Evolutionary conservation across 2,888 invertebrate genomes (phyloP).

Genomic region (Agonum fuliginosum): DNA sequence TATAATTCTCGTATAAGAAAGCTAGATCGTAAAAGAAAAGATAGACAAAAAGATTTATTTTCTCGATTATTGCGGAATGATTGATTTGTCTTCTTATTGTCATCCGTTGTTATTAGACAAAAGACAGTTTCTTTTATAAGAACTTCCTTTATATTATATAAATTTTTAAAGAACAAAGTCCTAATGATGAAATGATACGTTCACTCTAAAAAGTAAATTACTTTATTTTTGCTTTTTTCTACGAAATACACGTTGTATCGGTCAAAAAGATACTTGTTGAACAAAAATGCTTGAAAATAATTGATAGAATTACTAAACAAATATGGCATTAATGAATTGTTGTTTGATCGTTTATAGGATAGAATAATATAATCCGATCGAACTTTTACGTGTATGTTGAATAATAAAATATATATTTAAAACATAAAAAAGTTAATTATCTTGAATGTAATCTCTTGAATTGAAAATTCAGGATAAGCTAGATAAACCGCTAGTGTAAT

Average conservation of each 20-base stretch:
- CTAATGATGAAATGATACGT: no score
- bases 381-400: neutral
- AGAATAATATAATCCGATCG: no score
- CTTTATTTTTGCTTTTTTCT: no score
- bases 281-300: no score
- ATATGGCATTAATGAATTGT: no score
- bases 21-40: slow-evolving; percentile 1
- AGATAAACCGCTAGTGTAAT: neutral
- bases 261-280: no score
- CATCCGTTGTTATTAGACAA: slow-evolving; percentile 35
- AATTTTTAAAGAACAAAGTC: no score
- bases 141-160: neutral
- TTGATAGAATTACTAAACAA: no score
- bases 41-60: slow-evolving; percentile 31
- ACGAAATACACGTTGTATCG: no score
- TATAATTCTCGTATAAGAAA: neutral
- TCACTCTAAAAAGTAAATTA: no score
- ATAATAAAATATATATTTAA: neutral
- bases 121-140: neutral
- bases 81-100: slow-evolving; percentile 30
- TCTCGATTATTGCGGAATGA: slow-evolving; percentile 33
- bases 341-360: no score
- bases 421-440: neutral
- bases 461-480: neutral
- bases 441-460: neutral